phyloP scores from a whole-genome alignment of 2,888 invertebrate species.

The Matsumyia berberina region DNA sequence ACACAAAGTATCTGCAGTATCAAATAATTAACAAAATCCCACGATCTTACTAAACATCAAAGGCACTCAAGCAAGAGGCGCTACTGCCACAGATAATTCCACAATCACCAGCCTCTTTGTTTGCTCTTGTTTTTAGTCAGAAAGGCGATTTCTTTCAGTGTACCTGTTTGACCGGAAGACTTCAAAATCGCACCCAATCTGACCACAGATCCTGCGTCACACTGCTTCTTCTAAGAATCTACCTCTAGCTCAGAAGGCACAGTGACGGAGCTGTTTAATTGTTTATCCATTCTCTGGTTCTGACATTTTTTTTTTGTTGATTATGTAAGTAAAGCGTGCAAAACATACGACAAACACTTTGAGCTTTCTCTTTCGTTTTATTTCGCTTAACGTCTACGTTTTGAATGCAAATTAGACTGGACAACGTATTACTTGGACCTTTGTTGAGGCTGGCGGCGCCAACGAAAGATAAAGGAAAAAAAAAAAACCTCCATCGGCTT shows the following conservation, averaged over 20 bases:
- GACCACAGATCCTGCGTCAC: slow-evolving; percentile 28
- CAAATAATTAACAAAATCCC: neutral
- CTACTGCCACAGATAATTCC: neutral
- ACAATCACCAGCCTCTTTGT: slow-evolving; percentile 11
- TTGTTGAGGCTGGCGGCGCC: slow-evolving; percentile 33
- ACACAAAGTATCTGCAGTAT: no score
- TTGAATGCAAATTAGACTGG: slow-evolving; percentile 53
- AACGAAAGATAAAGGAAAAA: slow-evolving; percentile 16
- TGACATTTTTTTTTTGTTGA: slow-evolving; percentile 16
- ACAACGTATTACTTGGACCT: slow-evolving; percentile 46
- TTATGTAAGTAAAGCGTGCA: slow-evolving; percentile 46
- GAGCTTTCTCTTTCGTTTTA: slow-evolving; percentile 60
- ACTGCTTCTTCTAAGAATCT: slow-evolving; percentile 26
- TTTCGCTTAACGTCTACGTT: slow-evolving; percentile 10
- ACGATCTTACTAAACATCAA: neutral
- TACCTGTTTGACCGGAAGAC: slow-evolving; percentile 54
- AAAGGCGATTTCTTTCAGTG: slow-evolving; percentile 25
- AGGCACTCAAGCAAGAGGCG: neutral
- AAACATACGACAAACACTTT: slow-evolving; percentile 50
- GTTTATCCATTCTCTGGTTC: neutral
- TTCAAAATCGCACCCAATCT: slow-evolving; percentile 13
- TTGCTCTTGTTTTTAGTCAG: slow-evolving; percentile 3
- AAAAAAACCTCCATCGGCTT: slow-evolving; percentile 29
- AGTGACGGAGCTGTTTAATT: neutral
- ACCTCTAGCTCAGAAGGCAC: neutral